phyloP scores from a whole-genome alignment of 2,888 invertebrate genomes.

The Himalopsyche tibetana region DNA sequence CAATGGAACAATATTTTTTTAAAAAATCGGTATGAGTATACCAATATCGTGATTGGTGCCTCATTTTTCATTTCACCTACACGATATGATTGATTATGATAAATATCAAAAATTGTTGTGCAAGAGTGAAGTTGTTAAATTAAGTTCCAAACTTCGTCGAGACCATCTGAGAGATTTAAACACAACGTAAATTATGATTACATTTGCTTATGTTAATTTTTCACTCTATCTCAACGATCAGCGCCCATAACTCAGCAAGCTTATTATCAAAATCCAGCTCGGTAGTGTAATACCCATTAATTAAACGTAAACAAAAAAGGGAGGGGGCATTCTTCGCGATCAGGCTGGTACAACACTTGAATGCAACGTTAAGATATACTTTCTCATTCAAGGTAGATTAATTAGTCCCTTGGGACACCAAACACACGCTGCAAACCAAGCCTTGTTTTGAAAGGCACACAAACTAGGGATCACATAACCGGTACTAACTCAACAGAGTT shows the following conservation, averaged over 20 bases:
- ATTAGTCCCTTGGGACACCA: conserved; percentile 19
- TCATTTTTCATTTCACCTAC: too few relatives aligned
- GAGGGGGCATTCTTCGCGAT: conserved; percentile 17
- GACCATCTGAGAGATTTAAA: neutral
- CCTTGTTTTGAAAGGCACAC: neutral
- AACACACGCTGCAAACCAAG: conserved; percentile 27
- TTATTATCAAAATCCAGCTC: conserved; percentile 13
- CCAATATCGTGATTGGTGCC: too few relatives aligned
- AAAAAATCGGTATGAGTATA: too few relatives aligned
- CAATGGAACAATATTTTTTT: too few relatives aligned
- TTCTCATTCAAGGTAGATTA: conserved; percentile 38
- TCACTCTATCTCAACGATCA: neutral
- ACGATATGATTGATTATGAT: too few relatives aligned
- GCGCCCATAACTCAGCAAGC: neutral
- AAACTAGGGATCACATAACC: too few relatives aligned
- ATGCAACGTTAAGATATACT: conserved; percentile 33
- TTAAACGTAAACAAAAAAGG: conserved; percentile 36
- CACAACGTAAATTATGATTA: neutral
- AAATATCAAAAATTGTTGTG: too few relatives aligned
- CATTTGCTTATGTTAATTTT: conserved; percentile 27
- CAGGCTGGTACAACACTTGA: neutral
- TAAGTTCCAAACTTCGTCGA: too few relatives aligned
- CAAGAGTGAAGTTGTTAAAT: too few relatives aligned
- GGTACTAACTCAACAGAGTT: too few relatives aligned
- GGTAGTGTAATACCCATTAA: conserved; percentile 21